Evolutionary conservation across 2,113 vertebrate species (phyloP).

Genomic region (Bagarius yarrelli): DNA sequence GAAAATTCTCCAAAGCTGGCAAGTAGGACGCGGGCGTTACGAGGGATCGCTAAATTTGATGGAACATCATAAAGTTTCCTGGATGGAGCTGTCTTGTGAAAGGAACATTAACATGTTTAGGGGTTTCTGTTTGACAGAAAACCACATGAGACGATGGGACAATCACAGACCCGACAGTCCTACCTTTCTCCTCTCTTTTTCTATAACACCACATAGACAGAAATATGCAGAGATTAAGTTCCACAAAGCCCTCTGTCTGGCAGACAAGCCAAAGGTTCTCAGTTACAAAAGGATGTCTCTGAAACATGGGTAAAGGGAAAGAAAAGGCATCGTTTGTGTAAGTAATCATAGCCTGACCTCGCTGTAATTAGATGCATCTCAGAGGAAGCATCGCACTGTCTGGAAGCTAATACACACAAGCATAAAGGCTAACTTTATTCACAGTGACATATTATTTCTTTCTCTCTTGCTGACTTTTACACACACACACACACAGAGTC

Average conservation of each 20-base stretch:
- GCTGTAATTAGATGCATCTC: slow-evolving; percentile 70
- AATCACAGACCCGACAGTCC: not conserved
- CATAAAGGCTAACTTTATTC: not conserved
- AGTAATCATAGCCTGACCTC: slow-evolving; percentile 74
- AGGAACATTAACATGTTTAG: slow-evolving; percentile 21
- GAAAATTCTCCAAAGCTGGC: not conserved
- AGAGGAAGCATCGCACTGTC: slow-evolving; percentile 66
- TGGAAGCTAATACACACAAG: slow-evolving; percentile 56
- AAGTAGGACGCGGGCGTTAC: slow-evolving; percentile 5
- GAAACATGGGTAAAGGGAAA: slow-evolving; percentile 12
- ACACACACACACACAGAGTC: not conserved
- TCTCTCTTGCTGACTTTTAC: too few species aligned
- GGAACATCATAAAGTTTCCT: slow-evolving; percentile 44
- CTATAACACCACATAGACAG: slow-evolving; percentile 46
- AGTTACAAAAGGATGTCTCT: slow-evolving; percentile 20
- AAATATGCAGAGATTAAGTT: slow-evolving; percentile 52
- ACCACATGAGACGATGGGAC: not conserved
- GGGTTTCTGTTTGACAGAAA: not conserved
- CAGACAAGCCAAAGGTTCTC: slow-evolving; percentile 13
- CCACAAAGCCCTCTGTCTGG: slow-evolving; percentile 21
- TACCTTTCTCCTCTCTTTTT: not conserved
- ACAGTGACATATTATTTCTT: not conserved
- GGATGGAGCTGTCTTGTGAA: slow-evolving; percentile 18
- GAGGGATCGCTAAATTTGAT: slow-evolving; percentile 47
- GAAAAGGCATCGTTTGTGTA: slow-evolving; percentile 35